Conservation (phyloP, 2,888 invertebrate species). For the Tetramorium bicarinatum region DNA sequence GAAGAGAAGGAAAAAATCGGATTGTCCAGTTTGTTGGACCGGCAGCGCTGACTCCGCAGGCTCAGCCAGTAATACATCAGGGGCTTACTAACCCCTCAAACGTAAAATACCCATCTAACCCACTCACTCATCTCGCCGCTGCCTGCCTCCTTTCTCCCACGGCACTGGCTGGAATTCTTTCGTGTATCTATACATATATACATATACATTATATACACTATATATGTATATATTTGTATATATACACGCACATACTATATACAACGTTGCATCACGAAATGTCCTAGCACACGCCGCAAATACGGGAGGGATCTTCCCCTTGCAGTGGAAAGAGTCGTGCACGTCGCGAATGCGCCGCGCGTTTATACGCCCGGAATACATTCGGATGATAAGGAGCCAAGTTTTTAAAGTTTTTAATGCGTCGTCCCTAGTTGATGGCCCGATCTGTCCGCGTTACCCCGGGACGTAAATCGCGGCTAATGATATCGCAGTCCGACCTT, state of each 20-base stretch:
- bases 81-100: constrained; percentile 82
- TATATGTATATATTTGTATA: neutral
- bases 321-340: constrained; percentile 30
- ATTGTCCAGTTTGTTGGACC: constrained; percentile 82
- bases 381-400: constrained; percentile 8
- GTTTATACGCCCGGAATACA: constrained; percentile 11
- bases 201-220: neutral
- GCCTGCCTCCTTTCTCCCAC: neutral
- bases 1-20: constrained; percentile 71
- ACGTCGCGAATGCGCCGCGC: neutral
- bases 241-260: neutral
- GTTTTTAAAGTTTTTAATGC: constrained; percentile 29
- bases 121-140: constrained; percentile 44
- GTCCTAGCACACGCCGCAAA: constrained; percentile 1
- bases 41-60: constrained; percentile 82
- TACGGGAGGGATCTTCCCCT: constrained; percentile 1
- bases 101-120: constrained; percentile 81
- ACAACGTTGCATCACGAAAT: neutral
- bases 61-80: constrained; percentile 83
- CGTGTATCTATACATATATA: neutral
- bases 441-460: constrained; percentile 28
- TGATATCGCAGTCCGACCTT: neutral
- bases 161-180: constrained; percentile 36
- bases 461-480: constrained; percentile 1
- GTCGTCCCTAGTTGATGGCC: constrained; percentile 7